Percentiles rank a stretch among this genome's conserved stretches.
These are phyloP conservation scores for Aphelenchoides avenae DNA, from an alignment of 1,140 invertebrate genomes.

Conservation along the genomic window DNA sequence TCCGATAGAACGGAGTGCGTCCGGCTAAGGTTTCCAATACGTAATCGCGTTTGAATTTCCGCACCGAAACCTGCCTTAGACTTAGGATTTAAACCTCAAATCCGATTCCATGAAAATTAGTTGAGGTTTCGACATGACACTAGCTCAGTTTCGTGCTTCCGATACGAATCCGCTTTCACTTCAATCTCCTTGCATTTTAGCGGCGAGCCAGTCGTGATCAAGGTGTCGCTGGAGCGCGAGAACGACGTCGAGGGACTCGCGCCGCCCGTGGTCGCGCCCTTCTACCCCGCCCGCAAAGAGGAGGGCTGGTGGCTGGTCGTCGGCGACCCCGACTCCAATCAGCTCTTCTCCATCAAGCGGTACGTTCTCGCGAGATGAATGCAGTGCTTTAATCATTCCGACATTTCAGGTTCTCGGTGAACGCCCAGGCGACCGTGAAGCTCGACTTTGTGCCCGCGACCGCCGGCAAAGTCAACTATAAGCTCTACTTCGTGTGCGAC, in stretches of 20 bases:
- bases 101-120: no score
- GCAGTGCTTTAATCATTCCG: not conserved
- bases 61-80: no score
- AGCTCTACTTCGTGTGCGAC: slow-evolving; percentile 97
- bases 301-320: slow-evolving; percentile 99
- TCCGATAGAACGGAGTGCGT: no score
- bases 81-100: no score
- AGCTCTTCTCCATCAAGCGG: slow-evolving; percentile 89
- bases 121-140: no score
- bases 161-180: no score
- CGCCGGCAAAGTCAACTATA: slow-evolving; percentile 71
- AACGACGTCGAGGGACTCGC: slow-evolving; percentile 91
- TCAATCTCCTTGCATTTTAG: no score
- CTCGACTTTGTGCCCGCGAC: slow-evolving; percentile 87
- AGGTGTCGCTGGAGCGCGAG: slow-evolving; percentile 83
- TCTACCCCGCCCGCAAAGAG: slow-evolving; percentile 78
- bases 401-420: slow-evolving; percentile 60
- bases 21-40: no score
- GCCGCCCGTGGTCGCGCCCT: slow-evolving; percentile 70
- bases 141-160: no score
- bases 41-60: no score
- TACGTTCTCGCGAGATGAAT: slow-evolving; percentile 7
- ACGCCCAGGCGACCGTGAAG: slow-evolving; percentile 86
- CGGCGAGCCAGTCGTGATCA: slow-evolving; percentile 69
- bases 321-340: slow-evolving; percentile 88